These are phyloP conservation scores for Pogona vitticeps DNA, from an alignment of 2,113 vertebrate genomes.

Conservation along the genomic window DNA sequence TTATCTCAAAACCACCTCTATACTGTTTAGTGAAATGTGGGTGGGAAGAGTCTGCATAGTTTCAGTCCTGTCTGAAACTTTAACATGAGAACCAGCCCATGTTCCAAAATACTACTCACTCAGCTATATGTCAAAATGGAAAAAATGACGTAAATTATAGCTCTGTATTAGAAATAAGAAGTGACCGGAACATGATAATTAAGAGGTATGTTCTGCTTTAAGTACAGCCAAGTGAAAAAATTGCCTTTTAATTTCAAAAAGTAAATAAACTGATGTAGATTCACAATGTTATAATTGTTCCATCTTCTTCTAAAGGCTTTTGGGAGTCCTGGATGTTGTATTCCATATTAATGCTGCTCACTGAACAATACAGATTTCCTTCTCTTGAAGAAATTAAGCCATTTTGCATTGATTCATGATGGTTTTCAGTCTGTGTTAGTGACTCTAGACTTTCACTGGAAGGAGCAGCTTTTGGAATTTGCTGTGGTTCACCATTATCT, in stretches of 20 bases:
- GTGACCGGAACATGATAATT: constrained; percentile 1
- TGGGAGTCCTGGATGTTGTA: constrained; percentile 66
- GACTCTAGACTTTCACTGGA: constrained; percentile 79
- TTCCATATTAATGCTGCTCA: constrained; percentile 65
- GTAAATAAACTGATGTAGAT: constrained; percentile 17
- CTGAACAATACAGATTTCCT: constrained; percentile 65
- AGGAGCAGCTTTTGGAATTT: constrained; percentile 71
- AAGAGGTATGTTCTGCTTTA: constrained; percentile 61
- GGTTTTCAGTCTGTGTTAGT: constrained; percentile 83
- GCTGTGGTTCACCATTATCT: constrained; percentile 74
- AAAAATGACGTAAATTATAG: neutral
- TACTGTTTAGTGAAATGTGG: neutral
- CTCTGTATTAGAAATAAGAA: neutral
- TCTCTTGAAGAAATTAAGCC: constrained; percentile 80
- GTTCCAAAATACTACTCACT: neutral
- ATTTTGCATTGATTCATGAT: constrained; percentile 83
- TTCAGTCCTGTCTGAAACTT: neutral
- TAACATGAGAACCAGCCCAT: neutral
- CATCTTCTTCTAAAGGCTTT: constrained; percentile 90
- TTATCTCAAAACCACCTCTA: neutral
- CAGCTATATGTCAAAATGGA: constrained; percentile 9
- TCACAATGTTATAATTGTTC: constrained; percentile 95
- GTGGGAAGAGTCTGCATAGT: neutral
- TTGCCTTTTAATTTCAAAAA: constrained; percentile 32
- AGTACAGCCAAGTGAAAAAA: constrained; percentile 52